Evolutionary conservation across 1,140 invertebrate genomes (phyloP).

Genomic region (Hylaeus anthracinus): DNA sequence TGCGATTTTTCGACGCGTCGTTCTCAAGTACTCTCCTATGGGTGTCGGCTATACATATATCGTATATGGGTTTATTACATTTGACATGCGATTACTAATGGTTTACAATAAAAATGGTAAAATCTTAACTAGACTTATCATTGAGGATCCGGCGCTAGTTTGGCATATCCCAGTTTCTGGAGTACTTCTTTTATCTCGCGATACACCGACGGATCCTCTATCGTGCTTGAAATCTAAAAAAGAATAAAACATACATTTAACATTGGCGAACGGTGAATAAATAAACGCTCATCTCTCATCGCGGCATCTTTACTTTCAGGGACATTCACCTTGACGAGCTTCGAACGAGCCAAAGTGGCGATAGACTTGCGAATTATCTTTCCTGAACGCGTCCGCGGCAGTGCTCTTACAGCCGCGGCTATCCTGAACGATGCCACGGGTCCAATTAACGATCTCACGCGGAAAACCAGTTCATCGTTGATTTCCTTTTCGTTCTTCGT

Average conservation of each 20-base stretch:
- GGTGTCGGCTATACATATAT: conserved; percentile 9
- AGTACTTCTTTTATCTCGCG: conserved; percentile 87
- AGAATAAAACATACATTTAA: background rate
- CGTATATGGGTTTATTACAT: conserved; percentile 41
- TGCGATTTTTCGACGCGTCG: background rate
- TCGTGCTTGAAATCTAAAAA: conserved; percentile 89
- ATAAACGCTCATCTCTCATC: background rate
- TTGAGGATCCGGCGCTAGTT: conserved; percentile 86
- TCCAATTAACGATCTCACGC: conserved; percentile 91
- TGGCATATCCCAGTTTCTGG: conserved; percentile 88
- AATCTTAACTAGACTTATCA: conserved; percentile 56
- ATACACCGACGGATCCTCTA: conserved; percentile 93
- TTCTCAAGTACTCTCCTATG: background rate
- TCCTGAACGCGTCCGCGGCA: conserved; percentile 89
- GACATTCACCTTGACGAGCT: conserved; percentile 85
- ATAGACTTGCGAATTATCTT: conserved; percentile 94
- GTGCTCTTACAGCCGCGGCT: conserved; percentile 87
- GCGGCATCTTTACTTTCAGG: background rate
- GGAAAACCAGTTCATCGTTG: conserved; percentile 85
- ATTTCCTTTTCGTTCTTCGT: conserved; percentile 83
- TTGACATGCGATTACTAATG: conserved; percentile 35
- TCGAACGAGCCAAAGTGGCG: conserved; percentile 89
- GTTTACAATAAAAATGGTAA: conserved; percentile 26
- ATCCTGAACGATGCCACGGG: conserved; percentile 93
- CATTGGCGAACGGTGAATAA: conserved; percentile 2